phyloP scores from a whole-genome alignment of 2,113 vertebrate species.

The Carassius carassius region DNA sequence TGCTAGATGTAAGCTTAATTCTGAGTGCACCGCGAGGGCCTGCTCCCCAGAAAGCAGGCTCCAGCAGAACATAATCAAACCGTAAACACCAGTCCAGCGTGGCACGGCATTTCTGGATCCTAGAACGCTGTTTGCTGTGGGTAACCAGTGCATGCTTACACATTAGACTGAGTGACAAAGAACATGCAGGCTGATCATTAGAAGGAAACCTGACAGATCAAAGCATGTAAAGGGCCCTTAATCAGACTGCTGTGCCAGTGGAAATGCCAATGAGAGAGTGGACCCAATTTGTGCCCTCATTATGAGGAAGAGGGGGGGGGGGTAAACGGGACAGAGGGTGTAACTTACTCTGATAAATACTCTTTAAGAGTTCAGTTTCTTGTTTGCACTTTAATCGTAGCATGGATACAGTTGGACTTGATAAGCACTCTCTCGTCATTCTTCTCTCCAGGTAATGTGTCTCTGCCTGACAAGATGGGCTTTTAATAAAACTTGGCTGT shows the following conservation, averaged over 20 bases:
- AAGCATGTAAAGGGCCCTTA: slow-evolving; percentile 69
- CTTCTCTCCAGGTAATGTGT: slow-evolving; percentile 62
- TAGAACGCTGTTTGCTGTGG: slow-evolving; percentile 22
- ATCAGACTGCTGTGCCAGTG: slow-evolving; percentile 69
- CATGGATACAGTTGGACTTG: slow-evolving; percentile 79
- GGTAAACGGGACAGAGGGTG: slow-evolving; percentile 54
- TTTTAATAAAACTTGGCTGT: neutral
- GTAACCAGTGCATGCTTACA: slow-evolving; percentile 13
- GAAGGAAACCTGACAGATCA: slow-evolving; percentile 67
- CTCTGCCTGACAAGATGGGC: neutral
- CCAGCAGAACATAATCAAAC: slow-evolving; percentile 7
- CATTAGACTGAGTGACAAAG: slow-evolving; percentile 20
- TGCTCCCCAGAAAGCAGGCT: neutral
- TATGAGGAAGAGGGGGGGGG: slow-evolving; percentile 52
- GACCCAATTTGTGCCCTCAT: slow-evolving; percentile 67
- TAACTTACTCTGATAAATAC: slow-evolving; percentile 72
- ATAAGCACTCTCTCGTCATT: slow-evolving; percentile 76
- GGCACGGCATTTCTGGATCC: slow-evolving; percentile 6
- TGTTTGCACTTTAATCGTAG: slow-evolving; percentile 79
- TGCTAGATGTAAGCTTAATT: no score
- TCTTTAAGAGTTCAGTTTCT: slow-evolving; percentile 52
- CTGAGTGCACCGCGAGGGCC: no score
- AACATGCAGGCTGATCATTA: slow-evolving; percentile 53
- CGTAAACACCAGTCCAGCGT: slow-evolving; percentile 16
- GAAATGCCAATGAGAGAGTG: slow-evolving; percentile 62